Base-by-base conservation (phyloP, 1,140 invertebrate species). In the Oreohelix idahoensis region DNA sequence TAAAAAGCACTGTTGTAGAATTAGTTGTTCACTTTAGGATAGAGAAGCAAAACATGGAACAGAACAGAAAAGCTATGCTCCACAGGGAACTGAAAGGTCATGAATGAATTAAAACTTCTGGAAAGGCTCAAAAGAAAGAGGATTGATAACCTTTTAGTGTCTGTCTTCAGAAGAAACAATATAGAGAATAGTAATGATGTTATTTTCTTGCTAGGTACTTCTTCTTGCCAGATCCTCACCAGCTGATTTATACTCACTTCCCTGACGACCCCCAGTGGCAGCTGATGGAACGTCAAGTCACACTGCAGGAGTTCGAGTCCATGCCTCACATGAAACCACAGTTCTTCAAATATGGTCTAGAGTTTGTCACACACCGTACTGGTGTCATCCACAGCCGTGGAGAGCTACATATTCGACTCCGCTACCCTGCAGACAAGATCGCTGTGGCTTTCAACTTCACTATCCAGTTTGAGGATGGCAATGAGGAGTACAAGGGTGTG, bases 171-270 rank as follows among this genome's bases (percentile, higher is more conserved):
- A 45, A 45, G 42, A 15, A 8, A 45, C 5, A 45, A 45, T 45
- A 45, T 15, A 45, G 15, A 45, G 53, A 58, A 8, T 66, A n/a
- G 20, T 66, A 58, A 58, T 23, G 53, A 29, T 76, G 74, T 23
- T 66, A 29, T 70, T 71, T 74, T 38, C 23, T 29, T 39, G 20
- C 23, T 71, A 82, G 80, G 69, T 93, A 92, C 77, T 93, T 93
- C 86, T 93, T 93, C 88, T 83, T 92, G 74, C 89, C 92, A 5
- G 91, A 92, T 82, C 92, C 92, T n/a, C 89, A 90, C 77, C 92
- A 93, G 84, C 88, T 93, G 17, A 92, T 93, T 71, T 93, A 92
- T 85, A 93, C 92, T 17, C 92, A 93, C 84, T 92, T 91, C 83
- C 92, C 92, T 4, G 91, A 93, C 69, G 91, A 92, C 53, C 29